A percentile compares a stretch with the other conserved stretches of the same genome.
Conservation (phyloP, 2,888 invertebrate species). For the Copidosoma aretas region DNA sequence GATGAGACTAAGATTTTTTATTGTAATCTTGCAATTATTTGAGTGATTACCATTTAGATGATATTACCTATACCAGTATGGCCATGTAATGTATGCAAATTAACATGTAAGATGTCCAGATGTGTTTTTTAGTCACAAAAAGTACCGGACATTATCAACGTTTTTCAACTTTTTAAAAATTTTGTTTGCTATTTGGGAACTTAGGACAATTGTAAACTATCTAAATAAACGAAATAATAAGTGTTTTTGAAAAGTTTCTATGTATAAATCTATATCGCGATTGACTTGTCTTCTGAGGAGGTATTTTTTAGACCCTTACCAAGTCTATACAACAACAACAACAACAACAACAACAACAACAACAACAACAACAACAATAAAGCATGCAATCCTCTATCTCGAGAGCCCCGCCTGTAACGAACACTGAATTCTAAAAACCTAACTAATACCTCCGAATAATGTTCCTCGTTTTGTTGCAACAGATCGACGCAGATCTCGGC, state of each 20-base stretch:
- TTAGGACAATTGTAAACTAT: too few species aligned
- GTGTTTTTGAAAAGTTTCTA: slow-evolving; percentile 7
- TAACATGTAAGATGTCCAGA: too few species aligned
- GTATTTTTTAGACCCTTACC: slow-evolving; percentile 53
- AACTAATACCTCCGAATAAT: slow-evolving; percentile 94
- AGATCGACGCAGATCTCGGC: slow-evolving; percentile 98
- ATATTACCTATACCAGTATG: too few species aligned
- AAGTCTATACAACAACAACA: too few species aligned
- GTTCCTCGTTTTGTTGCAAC: slow-evolving; percentile 98
- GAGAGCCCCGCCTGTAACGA: slow-evolving; percentile 53
- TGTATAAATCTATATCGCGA: slow-evolving; percentile 8
- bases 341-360: slow-evolving; percentile 18
- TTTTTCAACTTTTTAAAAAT: too few species aligned
- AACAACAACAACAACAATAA: slow-evolving; percentile 15
- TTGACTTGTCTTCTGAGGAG: slow-evolving; percentile 54
- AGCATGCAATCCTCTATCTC: slow-evolving; percentile 49
- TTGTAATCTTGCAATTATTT: too few species aligned
- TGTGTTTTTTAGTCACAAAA: too few species aligned
- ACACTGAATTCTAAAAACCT: slow-evolving; percentile 61
- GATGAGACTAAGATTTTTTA: too few species aligned
- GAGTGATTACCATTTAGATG: too few species aligned
- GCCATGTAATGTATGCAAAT: too few species aligned
- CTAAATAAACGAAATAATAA: not conserved
- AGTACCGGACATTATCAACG: too few species aligned
- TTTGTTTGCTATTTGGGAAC: too few species aligned